Evolutionary conservation across 1,140 invertebrate genomes (phyloP).

Genomic region (Ooceraea biroi): DNA sequence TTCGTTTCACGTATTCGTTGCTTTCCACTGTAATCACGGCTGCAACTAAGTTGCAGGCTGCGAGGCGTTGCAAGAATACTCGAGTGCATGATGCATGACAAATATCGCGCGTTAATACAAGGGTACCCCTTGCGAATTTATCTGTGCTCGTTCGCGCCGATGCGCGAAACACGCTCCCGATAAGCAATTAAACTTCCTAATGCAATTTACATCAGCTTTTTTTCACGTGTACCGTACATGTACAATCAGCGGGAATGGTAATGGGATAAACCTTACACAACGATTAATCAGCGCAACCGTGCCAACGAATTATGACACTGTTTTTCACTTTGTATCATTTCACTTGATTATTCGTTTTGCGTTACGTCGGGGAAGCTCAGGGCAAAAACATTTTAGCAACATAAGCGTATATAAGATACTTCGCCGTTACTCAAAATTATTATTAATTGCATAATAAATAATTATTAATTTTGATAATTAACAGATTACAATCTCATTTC

Average conservation of each 20-base stretch:
- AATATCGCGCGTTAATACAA: constrained; percentile 50
- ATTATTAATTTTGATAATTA: too few species aligned
- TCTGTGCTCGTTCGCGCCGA: constrained; percentile 43
- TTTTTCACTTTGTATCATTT: background rate
- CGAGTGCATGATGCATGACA: constrained; percentile 64
- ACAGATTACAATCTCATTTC: too few species aligned
- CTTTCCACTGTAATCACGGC: constrained; percentile 40
- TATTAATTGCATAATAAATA: too few species aligned
- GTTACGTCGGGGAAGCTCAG: background rate
- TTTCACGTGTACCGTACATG: background rate
- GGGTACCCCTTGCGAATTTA: constrained; percentile 37
- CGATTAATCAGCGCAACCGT: constrained; percentile 40
- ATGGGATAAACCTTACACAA: constrained; percentile 30
- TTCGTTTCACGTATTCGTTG: constrained; percentile 55
- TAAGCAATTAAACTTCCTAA: constrained; percentile 61
- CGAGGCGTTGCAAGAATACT: constrained; percentile 50
- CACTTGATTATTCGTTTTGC: background rate
- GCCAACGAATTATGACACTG: constrained; percentile 1
- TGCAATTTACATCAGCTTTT: constrained; percentile 47
- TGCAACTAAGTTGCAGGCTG: constrained; percentile 44
- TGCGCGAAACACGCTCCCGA: constrained; percentile 54
- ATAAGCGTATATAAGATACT: too few species aligned
- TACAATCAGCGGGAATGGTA: constrained; percentile 27
- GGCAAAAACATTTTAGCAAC: background rate
- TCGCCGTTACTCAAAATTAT: too few species aligned